Evolutionary conservation across 2,797 vertebrate species (phyloP).

Genomic region (Gobionotothen gibberifrons): DNA sequence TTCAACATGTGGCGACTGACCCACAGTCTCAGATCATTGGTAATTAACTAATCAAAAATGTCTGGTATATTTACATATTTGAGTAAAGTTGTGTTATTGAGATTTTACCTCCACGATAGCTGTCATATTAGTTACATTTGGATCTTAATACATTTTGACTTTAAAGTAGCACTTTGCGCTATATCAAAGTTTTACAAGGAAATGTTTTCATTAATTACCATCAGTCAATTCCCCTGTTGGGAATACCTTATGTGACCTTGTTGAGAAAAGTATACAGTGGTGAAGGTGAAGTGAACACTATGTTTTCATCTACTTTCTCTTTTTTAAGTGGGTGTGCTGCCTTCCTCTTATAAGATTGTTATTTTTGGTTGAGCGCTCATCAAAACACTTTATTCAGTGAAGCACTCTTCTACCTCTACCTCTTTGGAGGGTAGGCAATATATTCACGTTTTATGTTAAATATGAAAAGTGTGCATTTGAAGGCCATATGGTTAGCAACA

Average conservation of each 20-base stretch:
- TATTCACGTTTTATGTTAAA: slow-evolving; percentile 27
- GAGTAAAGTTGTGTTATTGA: no score
- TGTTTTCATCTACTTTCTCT: neutral
- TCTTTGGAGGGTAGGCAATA: neutral
- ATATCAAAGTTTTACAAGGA: neutral
- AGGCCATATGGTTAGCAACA: slow-evolving; percentile 9
- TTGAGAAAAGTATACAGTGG: neutral
- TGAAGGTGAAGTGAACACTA: neutral
- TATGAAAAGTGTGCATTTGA: slow-evolving; percentile 21
- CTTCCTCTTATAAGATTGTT: slow-evolving; percentile 19
- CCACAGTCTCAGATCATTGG: neutral
- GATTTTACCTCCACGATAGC: neutral
- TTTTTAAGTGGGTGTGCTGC: neutral
- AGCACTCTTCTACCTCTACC: neutral
- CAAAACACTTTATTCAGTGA: slow-evolving; percentile 25
- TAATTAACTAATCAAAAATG: neutral
- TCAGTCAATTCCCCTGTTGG: slow-evolving; percentile 15
- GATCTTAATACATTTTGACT: slow-evolving; percentile 2
- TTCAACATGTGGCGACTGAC: neutral
- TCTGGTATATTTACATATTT: no score
- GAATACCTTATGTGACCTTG: slow-evolving; percentile 10
- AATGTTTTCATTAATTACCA: neutral
- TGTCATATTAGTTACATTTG: slow-evolving; percentile 19
- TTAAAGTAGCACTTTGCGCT: neutral
- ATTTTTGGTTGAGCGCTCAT: slow-evolving; percentile 31